Conservation (phyloP, 1,140 invertebrate species). For the Littorina saxatilis region DNA sequence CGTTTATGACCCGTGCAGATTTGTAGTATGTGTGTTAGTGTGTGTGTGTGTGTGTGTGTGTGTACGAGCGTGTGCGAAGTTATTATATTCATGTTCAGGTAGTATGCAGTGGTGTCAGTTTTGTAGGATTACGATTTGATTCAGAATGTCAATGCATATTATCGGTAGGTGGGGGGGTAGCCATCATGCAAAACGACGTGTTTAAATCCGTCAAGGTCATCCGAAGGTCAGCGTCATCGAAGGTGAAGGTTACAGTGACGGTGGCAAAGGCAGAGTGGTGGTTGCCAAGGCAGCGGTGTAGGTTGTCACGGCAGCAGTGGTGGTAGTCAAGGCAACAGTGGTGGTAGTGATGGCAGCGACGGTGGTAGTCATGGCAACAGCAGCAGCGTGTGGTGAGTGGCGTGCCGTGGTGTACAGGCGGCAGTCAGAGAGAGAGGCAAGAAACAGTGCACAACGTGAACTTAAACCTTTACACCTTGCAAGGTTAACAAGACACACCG, state of each 20-base stretch:
- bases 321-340: not conserved
- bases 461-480: constrained; percentile 22
- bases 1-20: not conserved
- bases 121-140: too few species aligned
- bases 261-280: not conserved
- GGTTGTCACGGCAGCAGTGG: not conserved
- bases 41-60: not conserved
- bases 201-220: constrained; percentile 26
- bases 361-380: constrained; percentile 17
- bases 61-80: not conserved
- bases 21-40: constrained; percentile 1
- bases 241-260: constrained; percentile 13
- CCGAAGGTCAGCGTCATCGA: constrained; percentile 24
- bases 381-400: constrained; percentile 2
- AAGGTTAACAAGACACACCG: not conserved
- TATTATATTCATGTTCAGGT: too few species aligned
- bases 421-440: constrained; percentile 32
- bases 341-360: not conserved
- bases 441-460: constrained; percentile 29
- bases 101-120: too few species aligned
- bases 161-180: too few species aligned
- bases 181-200: not conserved
- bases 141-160: too few species aligned
- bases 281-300: not conserved
- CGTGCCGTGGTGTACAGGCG: constrained; percentile 10